Evolutionary conservation across 2,888 invertebrate species (phyloP), one percentile per base, ranked within the genome.

Genomic region (Oasisia sp.): DNA sequence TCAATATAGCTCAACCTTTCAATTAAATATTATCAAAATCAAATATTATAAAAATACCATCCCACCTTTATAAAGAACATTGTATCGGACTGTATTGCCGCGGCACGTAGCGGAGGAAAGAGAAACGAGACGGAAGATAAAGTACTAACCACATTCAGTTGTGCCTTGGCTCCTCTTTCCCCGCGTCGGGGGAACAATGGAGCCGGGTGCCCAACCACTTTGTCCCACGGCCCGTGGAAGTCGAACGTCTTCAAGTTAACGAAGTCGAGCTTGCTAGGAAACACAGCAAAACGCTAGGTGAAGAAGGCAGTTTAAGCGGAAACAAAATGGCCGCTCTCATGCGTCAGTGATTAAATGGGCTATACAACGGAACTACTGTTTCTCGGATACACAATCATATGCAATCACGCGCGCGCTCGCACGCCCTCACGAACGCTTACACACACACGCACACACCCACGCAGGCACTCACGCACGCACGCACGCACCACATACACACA

Each of bases 201-300:
- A 14, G 91, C 91, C 45, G 32, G 50, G 50, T 91, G 91, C 1
- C 91, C 91, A 50, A 91, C 19, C 14, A 44, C 56, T 44, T 32
- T 50, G 32, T 91, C 45, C 91, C 91, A 91, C 27, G 91, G 19
- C 45, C 91, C 91, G 91, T 91, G 91, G 50, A 50, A 91, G 56
- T 91, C 45, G 91, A 50, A 91, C 50, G 91, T 32, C 56, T 91
- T 91, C 45, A 91, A 50, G 44, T 74, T 74, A 74, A 74, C 27
- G 74, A 74, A 74, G 74, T 74, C 74, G 27, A 74, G n/a, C 27
- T 19, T 74, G 74, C 74, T 74, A 19, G 7, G 74, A 27, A 74
- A 74, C 74, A 74, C 7, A 74, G 27, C 19, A 2, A 11, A 19
- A 74, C 74, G 27, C 27, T 7, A 74, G 74, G 0, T 27, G 74